phyloP scores from a whole-genome alignment of 2,797 vertebrate species.

The Pogoniulus pusillus region DNA sequence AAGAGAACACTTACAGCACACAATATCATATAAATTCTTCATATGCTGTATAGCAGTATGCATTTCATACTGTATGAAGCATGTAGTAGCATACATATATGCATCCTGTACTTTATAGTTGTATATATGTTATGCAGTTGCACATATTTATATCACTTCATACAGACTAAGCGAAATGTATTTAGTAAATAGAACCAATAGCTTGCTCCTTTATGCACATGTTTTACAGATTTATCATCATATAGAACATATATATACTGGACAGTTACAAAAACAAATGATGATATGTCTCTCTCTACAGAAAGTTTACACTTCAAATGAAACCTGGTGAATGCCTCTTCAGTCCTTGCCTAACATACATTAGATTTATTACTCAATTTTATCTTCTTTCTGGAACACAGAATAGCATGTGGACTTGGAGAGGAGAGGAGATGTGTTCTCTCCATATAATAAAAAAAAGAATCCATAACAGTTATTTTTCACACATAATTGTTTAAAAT shows the following conservation, averaged over 20 bases:
- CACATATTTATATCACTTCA: background rate
- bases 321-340: background rate
- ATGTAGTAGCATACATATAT: background rate
- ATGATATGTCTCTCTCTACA: background rate
- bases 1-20: background rate
- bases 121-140: background rate
- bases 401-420: background rate
- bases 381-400: background rate
- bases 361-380: background rate
- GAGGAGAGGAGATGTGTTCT: background rate
- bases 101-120: background rate
- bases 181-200: background rate
- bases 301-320: background rate
- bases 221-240: background rate
- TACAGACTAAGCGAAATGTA: background rate
- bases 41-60: background rate
- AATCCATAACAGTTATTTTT: background rate
- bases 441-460: background rate
- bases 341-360: background rate
- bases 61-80: background rate
- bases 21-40: background rate
- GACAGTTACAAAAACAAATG: background rate
- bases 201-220: background rate
- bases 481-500: background rate
- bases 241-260: background rate